A percentile compares a stretch with the other conserved stretches of the same genome.
Evolutionary conservation across 2,113 vertebrate species (phyloP).

Genomic region (Paramormyrops kingsleyae): DNA sequence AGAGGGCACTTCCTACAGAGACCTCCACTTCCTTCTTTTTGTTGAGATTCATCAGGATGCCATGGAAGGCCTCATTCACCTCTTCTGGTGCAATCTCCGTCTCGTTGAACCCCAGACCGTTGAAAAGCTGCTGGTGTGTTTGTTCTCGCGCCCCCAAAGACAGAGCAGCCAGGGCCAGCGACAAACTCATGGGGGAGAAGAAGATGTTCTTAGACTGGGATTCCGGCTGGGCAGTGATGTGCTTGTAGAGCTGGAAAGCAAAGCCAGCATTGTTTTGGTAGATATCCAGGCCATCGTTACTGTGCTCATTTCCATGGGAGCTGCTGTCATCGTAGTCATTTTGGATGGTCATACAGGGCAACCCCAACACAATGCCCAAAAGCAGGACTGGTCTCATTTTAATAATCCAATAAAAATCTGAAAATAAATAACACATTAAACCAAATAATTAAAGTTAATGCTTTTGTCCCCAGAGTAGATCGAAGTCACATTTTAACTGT

Average conservation of each 20-base stretch:
- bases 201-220: constrained; percentile 61
- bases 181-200: constrained; percentile 67
- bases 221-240: constrained; percentile 39
- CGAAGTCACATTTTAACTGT: not conserved
- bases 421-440: not conserved
- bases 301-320: not conserved
- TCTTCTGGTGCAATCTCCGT: constrained; percentile 21
- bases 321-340: not conserved
- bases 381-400: constrained; percentile 15
- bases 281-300: constrained; percentile 30
- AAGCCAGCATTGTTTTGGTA: constrained; percentile 52
- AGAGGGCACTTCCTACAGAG: constrained; percentile 48
- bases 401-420: not conserved
- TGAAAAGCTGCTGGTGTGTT: constrained; percentile 57
- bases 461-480: not conserved
- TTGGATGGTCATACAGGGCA: not conserved
- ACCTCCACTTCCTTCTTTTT: constrained; percentile 13
- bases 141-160: constrained; percentile 52
- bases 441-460: not conserved
- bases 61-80: constrained; percentile 37
- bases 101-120: constrained; percentile 46
- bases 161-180: constrained; percentile 58
- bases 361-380: constrained; percentile 2
- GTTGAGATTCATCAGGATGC: constrained; percentile 25
- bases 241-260: constrained; percentile 58